Conservation (phyloP, 2,797 vertebrate species). For the Periparus ater region DNA sequence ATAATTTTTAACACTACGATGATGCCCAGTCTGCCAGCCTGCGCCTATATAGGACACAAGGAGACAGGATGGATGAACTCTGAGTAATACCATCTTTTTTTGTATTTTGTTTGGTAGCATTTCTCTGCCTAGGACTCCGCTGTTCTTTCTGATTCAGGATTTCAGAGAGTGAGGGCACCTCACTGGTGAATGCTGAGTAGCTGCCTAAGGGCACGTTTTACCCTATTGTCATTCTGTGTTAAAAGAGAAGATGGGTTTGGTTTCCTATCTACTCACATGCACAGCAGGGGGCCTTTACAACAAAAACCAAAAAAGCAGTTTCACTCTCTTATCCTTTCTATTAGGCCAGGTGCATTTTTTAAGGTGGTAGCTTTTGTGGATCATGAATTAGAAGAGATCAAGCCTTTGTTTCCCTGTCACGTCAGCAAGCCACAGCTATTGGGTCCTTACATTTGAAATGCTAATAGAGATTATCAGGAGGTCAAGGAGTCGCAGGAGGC, state of each 20-base stretch:
- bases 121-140: background rate
- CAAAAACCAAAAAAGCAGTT: background rate
- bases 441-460: slow-evolving; percentile 52
- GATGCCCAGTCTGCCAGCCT: background rate
- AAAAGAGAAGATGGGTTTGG: background rate
- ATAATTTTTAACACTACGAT: background rate
- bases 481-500: background rate
- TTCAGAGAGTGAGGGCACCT: background rate
- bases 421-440: background rate
- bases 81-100: background rate
- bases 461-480: slow-evolving; percentile 58
- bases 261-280: background rate
- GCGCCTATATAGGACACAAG: background rate
- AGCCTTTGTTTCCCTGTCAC: slow-evolving; percentile 39
- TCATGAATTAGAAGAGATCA: slow-evolving; percentile 37
- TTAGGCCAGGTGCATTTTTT: slow-evolving; percentile 30
- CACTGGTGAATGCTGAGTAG: background rate
- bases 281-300: background rate
- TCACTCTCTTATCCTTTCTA: background rate
- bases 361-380: slow-evolving; percentile 4
- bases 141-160: background rate
- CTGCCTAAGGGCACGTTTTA: slow-evolving; percentile 17
- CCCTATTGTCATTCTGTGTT: background rate
- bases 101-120: background rate
- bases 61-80: background rate